Percentiles rank a stretch among this genome's conserved stretches.
These are phyloP conservation scores for Semotilus atromaculatus DNA, from an alignment of 2,797 vertebrate species.

Conservation along the genomic window DNA sequence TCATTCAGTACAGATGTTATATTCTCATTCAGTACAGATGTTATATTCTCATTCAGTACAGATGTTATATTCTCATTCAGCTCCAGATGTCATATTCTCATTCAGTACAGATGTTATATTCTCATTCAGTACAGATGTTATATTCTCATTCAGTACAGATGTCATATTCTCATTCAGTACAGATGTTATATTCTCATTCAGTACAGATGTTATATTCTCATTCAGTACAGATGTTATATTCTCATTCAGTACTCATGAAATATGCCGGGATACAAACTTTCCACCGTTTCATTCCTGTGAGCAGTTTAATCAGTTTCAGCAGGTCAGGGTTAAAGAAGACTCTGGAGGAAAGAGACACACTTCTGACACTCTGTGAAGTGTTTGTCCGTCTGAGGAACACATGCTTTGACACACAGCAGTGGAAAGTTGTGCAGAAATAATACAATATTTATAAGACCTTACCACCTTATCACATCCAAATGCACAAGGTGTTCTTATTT, in stretches of 20 bases:
- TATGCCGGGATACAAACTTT: neutral
- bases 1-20: too few species aligned
- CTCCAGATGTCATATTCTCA: too few species aligned
- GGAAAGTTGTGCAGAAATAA: neutral
- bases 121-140: neutral
- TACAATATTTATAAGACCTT: neutral
- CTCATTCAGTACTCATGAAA: neutral
- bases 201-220: too few species aligned
- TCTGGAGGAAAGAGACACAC: neutral
- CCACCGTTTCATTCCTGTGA: neutral
- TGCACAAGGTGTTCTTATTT: neutral
- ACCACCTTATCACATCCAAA: neutral
- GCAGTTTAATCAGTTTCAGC: neutral
- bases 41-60: too few species aligned
- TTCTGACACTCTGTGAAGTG: neutral
- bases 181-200: too few species aligned
- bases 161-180: too few species aligned
- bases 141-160: too few species aligned
- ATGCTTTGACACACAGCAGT: neutral
- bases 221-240: neutral
- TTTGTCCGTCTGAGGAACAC: neutral
- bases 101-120: neutral
- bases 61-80: too few species aligned
- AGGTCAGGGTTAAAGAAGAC: neutral
- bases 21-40: too few species aligned